Evolutionary conservation across 2,113 vertebrate genomes (phyloP).

Genomic region (Erythrocercus mccallii): DNA sequence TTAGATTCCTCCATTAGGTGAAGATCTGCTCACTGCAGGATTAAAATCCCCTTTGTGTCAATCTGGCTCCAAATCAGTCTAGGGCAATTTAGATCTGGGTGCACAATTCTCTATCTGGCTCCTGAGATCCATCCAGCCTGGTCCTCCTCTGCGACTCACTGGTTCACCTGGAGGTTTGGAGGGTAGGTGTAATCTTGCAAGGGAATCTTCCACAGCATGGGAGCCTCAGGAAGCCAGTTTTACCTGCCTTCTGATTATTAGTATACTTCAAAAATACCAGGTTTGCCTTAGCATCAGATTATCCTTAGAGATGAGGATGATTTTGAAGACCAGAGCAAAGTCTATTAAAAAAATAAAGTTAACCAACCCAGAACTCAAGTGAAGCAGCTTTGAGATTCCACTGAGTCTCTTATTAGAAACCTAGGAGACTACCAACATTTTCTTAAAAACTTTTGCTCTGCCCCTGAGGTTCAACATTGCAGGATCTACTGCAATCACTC

Average conservation of each 20-base stretch:
- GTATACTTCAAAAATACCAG: background rate
- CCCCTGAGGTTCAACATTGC: background rate
- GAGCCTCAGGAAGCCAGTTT: background rate
- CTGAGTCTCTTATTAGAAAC: background rate
- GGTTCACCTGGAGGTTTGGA: background rate
- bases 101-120: background rate
- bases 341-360: background rate
- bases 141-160: rapidly evolving
- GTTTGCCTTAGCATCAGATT: background rate
- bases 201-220: background rate
- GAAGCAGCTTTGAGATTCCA: background rate
- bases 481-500: background rate
- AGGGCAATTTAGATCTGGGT: background rate
- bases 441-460: background rate
- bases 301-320: background rate
- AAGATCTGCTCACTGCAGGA: background rate
- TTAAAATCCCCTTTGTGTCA: background rate
- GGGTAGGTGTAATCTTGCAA: background rate
- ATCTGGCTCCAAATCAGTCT: background rate
- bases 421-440: background rate
- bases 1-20: background rate
- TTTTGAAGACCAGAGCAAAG: background rate
- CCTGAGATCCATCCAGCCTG: background rate
- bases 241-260: background rate
- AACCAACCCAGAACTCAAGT: background rate